Base-by-base conservation (phyloP, 2,113 vertebrate species). In the Gambusia affinis region DNA sequence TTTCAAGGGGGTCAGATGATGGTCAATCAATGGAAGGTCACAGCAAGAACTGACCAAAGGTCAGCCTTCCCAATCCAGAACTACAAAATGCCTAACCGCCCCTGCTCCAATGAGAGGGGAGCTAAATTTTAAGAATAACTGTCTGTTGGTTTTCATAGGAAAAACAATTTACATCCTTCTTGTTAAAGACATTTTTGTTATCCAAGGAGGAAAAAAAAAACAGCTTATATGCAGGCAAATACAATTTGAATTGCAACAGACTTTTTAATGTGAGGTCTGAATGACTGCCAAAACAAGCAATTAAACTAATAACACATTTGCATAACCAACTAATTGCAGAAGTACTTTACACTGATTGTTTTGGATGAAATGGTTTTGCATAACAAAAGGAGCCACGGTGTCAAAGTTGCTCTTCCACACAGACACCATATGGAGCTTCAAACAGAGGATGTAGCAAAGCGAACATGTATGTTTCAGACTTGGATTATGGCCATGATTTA, bases 11-110 rank as follows among this genome's bases (percentile, higher is more conserved):
- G 92, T 93, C 93, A 92, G 75, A 81, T 85, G 92, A 84, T 87
- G 93, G 94, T 95, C 94, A 94, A 93, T 94, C 92, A 86, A 94
- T 93, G 92, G 79, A 86, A 88, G 94, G 93, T 92, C 91, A 88
- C 67, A 81, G 82, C 66, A 80, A 85, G 73, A 80, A 75, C 60
- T 73, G 84, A 66, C 27, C 74, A 85, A 75, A 89, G 89, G 91
- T 93, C 90, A 83, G 73, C 65, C 57, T 92, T 90, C 87, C 84
- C 71, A 63, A 79, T 68, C 82, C 42, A 42, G 37, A 84, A 88
- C 82, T 85, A 79, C 72, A 80, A 83, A 30, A 33, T 27, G 33
- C 31, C 84, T 82, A 90, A 93, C 89, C 80, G 72, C 66, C 71
- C 27, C 62, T 68, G 65, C 71, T 83, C 37, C 31, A 66, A 64